Conservation (phyloP, 2,888 invertebrate genomes). For the Stegophylla sp. region DNA sequence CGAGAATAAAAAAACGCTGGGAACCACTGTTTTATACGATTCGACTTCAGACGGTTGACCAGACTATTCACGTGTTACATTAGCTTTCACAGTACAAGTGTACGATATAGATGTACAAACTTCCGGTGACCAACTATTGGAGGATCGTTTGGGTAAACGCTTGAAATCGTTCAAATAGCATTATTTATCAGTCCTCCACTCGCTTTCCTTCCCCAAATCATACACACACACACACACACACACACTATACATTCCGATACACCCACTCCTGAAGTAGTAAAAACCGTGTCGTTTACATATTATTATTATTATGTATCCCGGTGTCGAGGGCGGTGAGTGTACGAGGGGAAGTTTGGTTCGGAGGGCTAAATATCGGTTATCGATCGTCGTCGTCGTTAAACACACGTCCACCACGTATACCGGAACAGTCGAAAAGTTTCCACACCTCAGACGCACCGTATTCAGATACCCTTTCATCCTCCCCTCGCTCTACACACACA, state of each 20-base stretch:
- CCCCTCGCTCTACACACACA: background rate
- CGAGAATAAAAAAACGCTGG: too few species aligned
- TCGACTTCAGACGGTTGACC: background rate
- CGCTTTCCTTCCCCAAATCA: background rate
- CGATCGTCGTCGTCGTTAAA: slow-evolving; percentile 38
- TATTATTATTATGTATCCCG: background rate
- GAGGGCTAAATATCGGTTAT: slow-evolving; percentile 38
- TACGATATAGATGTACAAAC: background rate
- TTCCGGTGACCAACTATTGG: background rate
- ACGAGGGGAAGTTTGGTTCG: background rate
- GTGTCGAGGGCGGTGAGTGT: background rate
- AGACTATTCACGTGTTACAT: slow-evolving; percentile 1
- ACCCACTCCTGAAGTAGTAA: background rate
- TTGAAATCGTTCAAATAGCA: slow-evolving; percentile 30
- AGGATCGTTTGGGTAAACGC: slow-evolving; percentile 18
- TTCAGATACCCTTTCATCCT: too few species aligned
- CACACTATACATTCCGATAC: background rate
- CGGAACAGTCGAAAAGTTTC: slow-evolving; percentile 42
- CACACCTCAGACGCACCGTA: slow-evolving; percentile 6
- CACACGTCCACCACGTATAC: slow-evolving; percentile 26
- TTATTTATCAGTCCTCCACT: slow-evolving; percentile 22
- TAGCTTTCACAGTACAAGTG: background rate
- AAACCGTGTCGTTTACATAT: background rate
- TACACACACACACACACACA: background rate
- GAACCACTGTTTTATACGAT: background rate